A percentile compares a stretch with the other conserved stretches of the same genome.
Conservation (phyloP, 64 coral and sea anemone genomes). For the Catalaphyllia jardinei region DNA sequence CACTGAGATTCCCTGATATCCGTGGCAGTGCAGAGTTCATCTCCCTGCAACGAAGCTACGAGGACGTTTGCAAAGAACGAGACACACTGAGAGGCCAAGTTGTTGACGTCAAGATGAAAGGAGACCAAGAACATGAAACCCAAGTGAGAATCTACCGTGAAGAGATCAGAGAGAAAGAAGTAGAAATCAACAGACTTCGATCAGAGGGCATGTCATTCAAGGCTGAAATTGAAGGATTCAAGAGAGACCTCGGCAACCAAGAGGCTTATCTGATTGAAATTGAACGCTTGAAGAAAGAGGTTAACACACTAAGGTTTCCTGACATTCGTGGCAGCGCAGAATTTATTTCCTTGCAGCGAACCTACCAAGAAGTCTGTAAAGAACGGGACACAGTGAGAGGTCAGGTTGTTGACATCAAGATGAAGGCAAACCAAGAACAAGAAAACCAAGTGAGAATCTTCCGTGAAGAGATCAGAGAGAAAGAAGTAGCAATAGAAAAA, state of each 20-base stretch:
- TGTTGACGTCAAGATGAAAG: not conserved
- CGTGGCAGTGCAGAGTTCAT: slow-evolving; percentile 20
- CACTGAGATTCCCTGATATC: slow-evolving; percentile 25
- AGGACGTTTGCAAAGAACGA: slow-evolving; percentile 34
- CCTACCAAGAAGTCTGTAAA: slow-evolving; percentile 20
- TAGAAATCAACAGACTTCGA: not conserved
- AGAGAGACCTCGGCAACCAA: not conserved
- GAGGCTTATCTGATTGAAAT: not conserved
- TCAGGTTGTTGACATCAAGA: slow-evolving; percentile 35
- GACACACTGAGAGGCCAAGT: not conserved
- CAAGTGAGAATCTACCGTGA: not conserved
- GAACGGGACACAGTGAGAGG: slow-evolving; percentile 23
- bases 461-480: slow-evolving; percentile 37
- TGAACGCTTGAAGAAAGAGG: not conserved
- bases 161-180: not conserved
- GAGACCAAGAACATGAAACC: not conserved
- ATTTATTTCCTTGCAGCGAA: not conserved
- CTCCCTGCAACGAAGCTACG: slow-evolving; percentile 29
- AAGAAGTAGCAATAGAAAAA: slow-evolving; percentile 24
- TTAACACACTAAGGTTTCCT: not conserved
- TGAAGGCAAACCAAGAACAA: slow-evolving; percentile 23
- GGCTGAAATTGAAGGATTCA: not conserved
- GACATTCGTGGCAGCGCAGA: not conserved
- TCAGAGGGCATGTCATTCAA: not conserved
- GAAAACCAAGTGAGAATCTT: slow-evolving; percentile 14